Evolutionary conservation across 2,113 vertebrate genomes (phyloP).

Genomic region (Excalfactoria chinensis): DNA sequence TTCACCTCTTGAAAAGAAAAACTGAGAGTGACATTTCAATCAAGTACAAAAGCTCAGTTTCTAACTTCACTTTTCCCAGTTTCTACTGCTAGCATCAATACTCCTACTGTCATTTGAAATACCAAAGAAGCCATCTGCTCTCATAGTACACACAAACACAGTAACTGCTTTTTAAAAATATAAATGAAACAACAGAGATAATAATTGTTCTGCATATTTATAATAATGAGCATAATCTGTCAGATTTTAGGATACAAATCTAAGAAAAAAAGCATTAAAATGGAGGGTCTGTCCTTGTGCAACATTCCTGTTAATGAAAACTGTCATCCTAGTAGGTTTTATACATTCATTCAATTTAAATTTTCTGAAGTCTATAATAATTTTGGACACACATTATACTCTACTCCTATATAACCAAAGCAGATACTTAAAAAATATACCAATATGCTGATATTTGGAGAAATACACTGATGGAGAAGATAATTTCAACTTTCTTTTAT

Average conservation of each 20-base stretch:
- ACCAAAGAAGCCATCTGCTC: conserved; percentile 60
- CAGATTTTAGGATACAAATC: neutral
- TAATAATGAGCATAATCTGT: neutral
- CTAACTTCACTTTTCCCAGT: neutral
- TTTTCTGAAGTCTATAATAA: neutral
- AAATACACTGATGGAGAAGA: too few species aligned
- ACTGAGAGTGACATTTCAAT: neutral
- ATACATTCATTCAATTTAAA: neutral
- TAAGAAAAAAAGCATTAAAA: neutral
- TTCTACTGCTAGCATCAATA: neutral
- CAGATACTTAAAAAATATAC: too few species aligned
- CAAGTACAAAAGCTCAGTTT: neutral
- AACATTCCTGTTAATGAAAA: neutral
- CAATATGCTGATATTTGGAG: too few species aligned
- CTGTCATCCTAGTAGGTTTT: neutral
- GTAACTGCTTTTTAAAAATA: neutral
- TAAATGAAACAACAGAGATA: conserved; percentile 3
- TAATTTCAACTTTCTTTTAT: too few species aligned
- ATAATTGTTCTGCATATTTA: neutral
- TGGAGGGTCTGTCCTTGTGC: neutral
- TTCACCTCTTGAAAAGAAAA: neutral
- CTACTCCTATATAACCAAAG: neutral
- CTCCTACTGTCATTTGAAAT: conserved; percentile 30
- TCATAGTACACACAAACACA: neutral
- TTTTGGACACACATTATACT: neutral